phyloP scores from a whole-genome alignment of 2,113 vertebrate species.

The Alaudala cheleensis region DNA sequence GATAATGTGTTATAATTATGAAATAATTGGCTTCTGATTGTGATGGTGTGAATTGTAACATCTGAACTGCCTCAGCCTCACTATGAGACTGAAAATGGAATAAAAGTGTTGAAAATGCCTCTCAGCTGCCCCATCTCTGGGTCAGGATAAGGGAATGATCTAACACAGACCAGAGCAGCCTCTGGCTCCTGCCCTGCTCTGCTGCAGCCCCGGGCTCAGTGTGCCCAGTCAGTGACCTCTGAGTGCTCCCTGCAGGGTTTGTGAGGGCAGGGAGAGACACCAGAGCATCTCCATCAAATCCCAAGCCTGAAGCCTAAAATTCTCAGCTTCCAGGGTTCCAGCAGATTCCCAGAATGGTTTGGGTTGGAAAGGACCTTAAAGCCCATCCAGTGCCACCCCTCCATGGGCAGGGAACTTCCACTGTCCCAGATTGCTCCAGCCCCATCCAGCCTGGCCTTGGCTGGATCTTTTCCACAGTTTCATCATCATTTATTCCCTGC shows the following conservation, averaged over 20 bases:
- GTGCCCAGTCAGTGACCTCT: fast-evolving
- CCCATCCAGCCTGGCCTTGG: neutral
- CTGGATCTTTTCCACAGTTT: fast-evolving
- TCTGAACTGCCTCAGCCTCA: too few species aligned
- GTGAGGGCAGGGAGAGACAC: fast-evolving
- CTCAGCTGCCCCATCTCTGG: too few species aligned
- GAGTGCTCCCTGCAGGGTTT: fast-evolving
- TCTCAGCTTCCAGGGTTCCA: too few species aligned
- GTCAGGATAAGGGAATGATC: too few species aligned
- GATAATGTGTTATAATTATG: too few species aligned
- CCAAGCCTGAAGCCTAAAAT: too few species aligned
- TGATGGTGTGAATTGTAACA: too few species aligned
- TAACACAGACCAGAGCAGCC: neutral
- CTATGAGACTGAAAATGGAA: too few species aligned
- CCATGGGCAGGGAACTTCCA: neutral
- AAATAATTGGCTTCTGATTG: too few species aligned
- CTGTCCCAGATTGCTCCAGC: neutral
- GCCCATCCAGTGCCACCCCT: neutral
- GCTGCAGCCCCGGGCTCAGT: too few species aligned
- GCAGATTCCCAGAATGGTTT: too few species aligned
- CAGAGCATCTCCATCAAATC: neutral
- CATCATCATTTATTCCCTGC: fast-evolving
- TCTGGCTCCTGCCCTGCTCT: neutral
- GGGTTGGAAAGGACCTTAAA: neutral
- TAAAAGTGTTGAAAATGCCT: too few species aligned